Evolutionary conservation across 2,888 invertebrate species (phyloP), one percentile per base, ranked within the genome.

Genomic region (Pyrgus malvae): DNA sequence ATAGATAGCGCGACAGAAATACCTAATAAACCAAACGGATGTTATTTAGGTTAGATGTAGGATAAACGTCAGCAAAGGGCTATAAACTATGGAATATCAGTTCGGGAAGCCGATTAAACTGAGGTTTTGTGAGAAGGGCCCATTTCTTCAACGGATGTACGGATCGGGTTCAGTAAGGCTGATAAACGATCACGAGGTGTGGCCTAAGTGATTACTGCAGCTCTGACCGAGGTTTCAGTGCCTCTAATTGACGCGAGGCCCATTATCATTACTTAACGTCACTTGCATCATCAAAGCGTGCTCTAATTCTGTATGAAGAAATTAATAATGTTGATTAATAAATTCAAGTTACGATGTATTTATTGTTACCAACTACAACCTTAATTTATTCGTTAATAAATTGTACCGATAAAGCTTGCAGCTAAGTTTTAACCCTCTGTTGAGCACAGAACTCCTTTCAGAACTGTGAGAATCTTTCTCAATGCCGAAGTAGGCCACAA

Each of bases 121-220:
- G 12, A 35, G 23, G 23, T 46, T 46, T 2, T 17, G 0, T 37
- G 4, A 46, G 23, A 27, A 23, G 56, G 56, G 65, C 37, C 27
- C 42, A 45, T 73, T 76, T 78, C 74, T 70, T 69, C 68, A 74
- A 72, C 71, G 70, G 71, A 70, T 66, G 66, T 67, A 57, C 72
- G 37, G 14, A 27, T 23, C 67, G 67, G 61, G 70, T 70, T 72
- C 76, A 77, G 75, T 79, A 78, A 73, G 72, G 67, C 70, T 80
- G 81, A 87, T 80, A 80, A 80, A 87, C 74, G 78, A 76, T 67
- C 63, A 64, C 62, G 66, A 77, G 85, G 85, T 69, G 84, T 72
- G 86, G 80, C 78, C 76, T 85, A 86, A 88, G 89, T 88, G 86
- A 88, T 88, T 88, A 86, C 84, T 86, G 84, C 86, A 83, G 86